Conservation (phyloP, 1,140 invertebrate species). For the Papilio helenus region DNA sequence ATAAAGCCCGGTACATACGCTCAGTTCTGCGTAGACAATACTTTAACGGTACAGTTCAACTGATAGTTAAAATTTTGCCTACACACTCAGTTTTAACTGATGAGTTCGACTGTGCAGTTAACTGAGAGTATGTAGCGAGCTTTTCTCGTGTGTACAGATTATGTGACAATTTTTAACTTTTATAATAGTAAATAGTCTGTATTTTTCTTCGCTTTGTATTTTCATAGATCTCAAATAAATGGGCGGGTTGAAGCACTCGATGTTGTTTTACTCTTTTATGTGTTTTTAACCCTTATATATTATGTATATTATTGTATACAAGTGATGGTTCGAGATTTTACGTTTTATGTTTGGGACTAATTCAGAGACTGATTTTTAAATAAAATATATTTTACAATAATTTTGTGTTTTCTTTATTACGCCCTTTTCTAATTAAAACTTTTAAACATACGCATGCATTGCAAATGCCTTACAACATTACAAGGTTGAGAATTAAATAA, state of each 20-base stretch:
- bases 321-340: neutral
- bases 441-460: too few species aligned
- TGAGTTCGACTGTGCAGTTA: too few species aligned
- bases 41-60: too few species aligned
- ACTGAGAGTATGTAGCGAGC: too few species aligned
- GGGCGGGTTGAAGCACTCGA: neutral
- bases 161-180: neutral
- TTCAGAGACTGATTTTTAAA: slow-evolving; percentile 24
- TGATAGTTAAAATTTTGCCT: too few species aligned
- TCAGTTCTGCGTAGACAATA: too few species aligned
- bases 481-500: too few species aligned
- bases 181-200: neutral
- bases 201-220: neutral
- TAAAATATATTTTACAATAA: neutral
- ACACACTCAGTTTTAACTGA: too few species aligned
- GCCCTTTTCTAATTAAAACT: neutral
- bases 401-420: slow-evolving; percentile 18
- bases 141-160: neutral
- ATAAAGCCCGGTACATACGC: neutral
- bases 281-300: slow-evolving; percentile 22
- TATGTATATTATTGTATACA: slow-evolving; percentile 20
- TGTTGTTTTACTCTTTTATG: slow-evolving; percentile 22
- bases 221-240: slow-evolving; percentile 33
- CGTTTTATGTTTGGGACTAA: slow-evolving; percentile 20
- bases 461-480: too few species aligned